Evolutionary conservation across 2,797 vertebrate species (phyloP), one percentile per base, ranked within the genome.

Genomic region (Pseudomugil tenellus): DNA sequence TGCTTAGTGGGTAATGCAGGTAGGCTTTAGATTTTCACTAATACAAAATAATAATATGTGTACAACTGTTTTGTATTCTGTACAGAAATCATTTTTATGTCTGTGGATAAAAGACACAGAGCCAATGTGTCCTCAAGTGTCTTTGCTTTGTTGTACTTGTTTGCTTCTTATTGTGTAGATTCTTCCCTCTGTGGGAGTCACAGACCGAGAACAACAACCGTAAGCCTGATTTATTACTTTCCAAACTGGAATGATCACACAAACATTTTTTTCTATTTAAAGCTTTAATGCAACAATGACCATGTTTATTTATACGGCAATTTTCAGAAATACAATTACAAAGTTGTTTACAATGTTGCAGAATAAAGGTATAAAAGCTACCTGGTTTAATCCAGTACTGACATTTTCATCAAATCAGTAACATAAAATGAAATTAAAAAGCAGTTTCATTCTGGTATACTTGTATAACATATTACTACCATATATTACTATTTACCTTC

Each of bases 121-220:
- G 13, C 13, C 13, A 16, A 10, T 19, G 39, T 43, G 17, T n/a
- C n/a, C 39, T 43, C 17, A 19, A 7, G 6, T n/a, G 6, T 12
- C 3, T 11, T 35, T 35, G 13, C 34, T 12, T 35, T 35, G 6
- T 12, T 19, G 41, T 21, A 13, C 21, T 23, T 49, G 46, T 48
- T 23, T 2, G 14, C 25, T 63, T 79, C 19, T 64, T 6, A 57
- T 76, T 84, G 37, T 73, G 13, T 31, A 99, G 97, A 96, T 89
- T 65, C 86, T 57, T 92, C 92, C 73, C 90, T 94, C 60, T 77
- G 90, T 3, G 85, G 94, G 80, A 95, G 92, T 80, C 95, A 92
- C 89, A 93, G 91, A 90, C 81, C 93, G 63, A 95, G 90, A 87
- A 71, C 89, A 80, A 61, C 83, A 57, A 87, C 77, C 89, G 96